Conservation (phyloP, 2,113 vertebrate species). For the Datnioides undecimradiatus region DNA sequence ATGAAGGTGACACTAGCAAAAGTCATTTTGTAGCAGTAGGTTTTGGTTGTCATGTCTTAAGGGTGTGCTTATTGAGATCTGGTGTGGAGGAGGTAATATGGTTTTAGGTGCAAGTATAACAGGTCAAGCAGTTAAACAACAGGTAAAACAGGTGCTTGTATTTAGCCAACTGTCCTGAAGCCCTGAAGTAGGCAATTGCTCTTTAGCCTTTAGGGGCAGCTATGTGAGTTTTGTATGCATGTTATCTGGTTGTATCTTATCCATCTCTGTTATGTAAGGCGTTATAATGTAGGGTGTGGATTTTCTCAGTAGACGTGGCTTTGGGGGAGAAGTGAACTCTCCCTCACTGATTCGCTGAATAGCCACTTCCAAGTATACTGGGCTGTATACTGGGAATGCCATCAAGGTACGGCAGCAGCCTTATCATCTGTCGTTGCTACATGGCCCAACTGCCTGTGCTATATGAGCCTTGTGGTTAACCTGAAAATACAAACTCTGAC, state of each 20-base stretch:
- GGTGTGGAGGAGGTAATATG: background rate
- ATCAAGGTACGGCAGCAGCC: background rate
- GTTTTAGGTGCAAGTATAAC: constrained; percentile 23
- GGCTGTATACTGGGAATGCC: constrained; percentile 5
- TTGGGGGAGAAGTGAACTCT: background rate
- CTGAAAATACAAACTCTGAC: background rate
- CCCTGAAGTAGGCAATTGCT: no score
- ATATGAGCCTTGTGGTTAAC: background rate
- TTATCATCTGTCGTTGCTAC: constrained; percentile 15
- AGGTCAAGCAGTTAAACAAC: background rate
- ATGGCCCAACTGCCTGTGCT: background rate
- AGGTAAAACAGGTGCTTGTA: constrained; percentile 7
- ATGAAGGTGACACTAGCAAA: background rate
- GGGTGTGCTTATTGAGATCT: constrained; percentile 47
- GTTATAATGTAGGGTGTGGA: constrained; percentile 51
- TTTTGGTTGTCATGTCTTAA: constrained; percentile 27
- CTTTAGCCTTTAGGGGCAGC: background rate
- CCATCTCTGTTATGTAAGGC: constrained; percentile 63
- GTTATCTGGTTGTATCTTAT: constrained; percentile 49
- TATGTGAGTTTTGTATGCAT: background rate
- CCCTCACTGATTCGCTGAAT: constrained; percentile 25
- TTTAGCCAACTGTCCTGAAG: constrained; percentile 4
- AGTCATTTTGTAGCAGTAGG: background rate
- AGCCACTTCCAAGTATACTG: background rate
- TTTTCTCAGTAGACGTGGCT: constrained; percentile 53